These are phyloP conservation scores for Ectropis grisescens DNA, from an alignment of 1,140 invertebrate species.

Conservation along the genomic window DNA sequence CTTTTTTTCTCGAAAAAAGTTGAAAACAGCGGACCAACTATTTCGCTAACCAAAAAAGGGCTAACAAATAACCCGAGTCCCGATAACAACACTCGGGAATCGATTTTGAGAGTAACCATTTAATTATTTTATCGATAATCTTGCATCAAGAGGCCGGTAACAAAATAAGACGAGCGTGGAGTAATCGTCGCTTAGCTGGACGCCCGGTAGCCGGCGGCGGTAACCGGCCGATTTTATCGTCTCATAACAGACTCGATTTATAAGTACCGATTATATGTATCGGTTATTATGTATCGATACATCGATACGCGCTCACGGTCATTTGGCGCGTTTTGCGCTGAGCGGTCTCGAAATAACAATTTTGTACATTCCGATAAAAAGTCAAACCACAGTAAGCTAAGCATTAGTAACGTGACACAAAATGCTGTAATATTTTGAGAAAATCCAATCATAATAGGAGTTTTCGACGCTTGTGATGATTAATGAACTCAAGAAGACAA, in stretches of 20 bases:
- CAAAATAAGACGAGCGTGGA: constrained; percentile 46
- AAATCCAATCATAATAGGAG: no score
- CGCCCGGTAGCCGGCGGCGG: constrained; percentile 60
- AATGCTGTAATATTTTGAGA: no score
- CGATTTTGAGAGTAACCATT: constrained; percentile 68
- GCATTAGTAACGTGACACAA: no score
- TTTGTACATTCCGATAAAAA: no score
- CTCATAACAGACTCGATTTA: constrained; percentile 65
- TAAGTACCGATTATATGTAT: constrained; percentile 67
- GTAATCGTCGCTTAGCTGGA: constrained; percentile 63
- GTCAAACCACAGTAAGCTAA: no score
- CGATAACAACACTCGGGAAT: constrained; percentile 68
- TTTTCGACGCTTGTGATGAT: no score
- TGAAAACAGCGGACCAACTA: constrained; percentile 7
- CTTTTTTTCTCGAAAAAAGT: no score
- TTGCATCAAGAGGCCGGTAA: constrained; percentile 39
- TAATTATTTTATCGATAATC: constrained; percentile 70
- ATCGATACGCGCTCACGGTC: constrained; percentile 43
- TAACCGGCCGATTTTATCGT: constrained; percentile 52
- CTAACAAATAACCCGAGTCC: constrained; percentile 53
- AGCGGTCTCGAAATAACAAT: constrained; percentile 26
- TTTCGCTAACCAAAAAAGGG: constrained; percentile 38
- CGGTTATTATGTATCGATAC: no score
- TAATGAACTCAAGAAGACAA: no score
- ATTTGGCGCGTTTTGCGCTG: constrained; percentile 30